Conservation (phyloP, 2,797 vertebrate species). For the Onychomys torridus region DNA sequence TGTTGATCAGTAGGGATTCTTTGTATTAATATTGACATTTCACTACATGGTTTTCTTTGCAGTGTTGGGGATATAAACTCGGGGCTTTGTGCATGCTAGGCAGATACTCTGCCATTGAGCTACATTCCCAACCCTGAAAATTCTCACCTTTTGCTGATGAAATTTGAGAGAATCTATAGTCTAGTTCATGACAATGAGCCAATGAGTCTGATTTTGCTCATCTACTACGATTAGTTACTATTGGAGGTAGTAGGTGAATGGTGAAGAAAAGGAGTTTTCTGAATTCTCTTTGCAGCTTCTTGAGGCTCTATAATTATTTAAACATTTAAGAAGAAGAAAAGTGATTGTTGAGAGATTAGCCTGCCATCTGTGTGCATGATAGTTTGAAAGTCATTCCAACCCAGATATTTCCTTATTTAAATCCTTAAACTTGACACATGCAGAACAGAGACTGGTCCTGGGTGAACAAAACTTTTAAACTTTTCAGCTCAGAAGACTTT, state of each 20-base stretch:
- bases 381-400: constrained; percentile 35
- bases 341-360: background rate
- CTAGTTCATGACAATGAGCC: constrained; percentile 3
- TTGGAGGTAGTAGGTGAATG: background rate
- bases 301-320: constrained; percentile 40
- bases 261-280: background rate
- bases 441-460: constrained; percentile 17
- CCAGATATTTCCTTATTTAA: constrained; percentile 41
- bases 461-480: constrained; percentile 9
- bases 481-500: background rate
- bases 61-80: background rate
- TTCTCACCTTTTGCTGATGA: background rate
- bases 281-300: constrained; percentile 14
- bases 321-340: constrained; percentile 48
- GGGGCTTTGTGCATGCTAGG: background rate
- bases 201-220: background rate
- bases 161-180: constrained; percentile 1
- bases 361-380: background rate
- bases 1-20: background rate
- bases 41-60: background rate
- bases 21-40: background rate
- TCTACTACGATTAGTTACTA: constrained; percentile 13
- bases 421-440: background rate
- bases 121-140: background rate
- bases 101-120: background rate